A percentile compares a stretch with the other conserved stretches of the same genome.
Evolutionary conservation across 2,797 vertebrate genomes (phyloP).

Genomic region (Manis crassicaudata): DNA sequence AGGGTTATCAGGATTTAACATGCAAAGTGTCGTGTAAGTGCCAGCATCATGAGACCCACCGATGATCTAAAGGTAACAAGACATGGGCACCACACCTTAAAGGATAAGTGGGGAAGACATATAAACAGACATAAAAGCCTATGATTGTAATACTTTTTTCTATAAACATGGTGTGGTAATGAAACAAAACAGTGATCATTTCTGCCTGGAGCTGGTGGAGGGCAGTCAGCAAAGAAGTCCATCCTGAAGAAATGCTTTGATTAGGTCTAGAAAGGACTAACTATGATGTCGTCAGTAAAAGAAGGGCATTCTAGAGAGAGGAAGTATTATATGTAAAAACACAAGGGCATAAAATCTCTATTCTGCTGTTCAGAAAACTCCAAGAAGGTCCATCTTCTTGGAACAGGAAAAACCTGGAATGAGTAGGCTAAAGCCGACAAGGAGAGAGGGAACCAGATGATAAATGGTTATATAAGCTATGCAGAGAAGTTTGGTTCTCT

Average conservation of each 20-base stretch:
- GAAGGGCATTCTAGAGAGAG: not conserved
- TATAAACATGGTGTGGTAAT: not conserved
- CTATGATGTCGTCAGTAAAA: not conserved
- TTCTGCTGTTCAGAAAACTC: not conserved
- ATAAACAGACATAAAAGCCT: not conserved
- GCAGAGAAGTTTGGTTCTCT: not conserved
- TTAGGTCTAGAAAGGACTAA: not conserved
- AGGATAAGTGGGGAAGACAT: not conserved
- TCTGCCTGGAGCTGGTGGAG: not conserved
- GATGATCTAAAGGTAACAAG: not conserved
- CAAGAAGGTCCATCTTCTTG: not conserved
- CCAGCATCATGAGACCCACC: not conserved
- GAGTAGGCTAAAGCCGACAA: not conserved
- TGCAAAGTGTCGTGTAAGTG: not conserved
- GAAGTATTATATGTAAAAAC: not conserved
- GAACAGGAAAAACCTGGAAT: not conserved
- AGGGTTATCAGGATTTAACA: constrained; percentile 8
- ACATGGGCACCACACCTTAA: not conserved
- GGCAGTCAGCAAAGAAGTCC: constrained; percentile 34
- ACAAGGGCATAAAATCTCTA: not conserved
- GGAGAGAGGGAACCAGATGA: not conserved
- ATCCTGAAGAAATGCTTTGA: constrained; percentile 23
- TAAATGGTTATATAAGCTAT: not conserved
- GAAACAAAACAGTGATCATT: not conserved
- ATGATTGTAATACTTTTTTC: not conserved